Evolutionary conservation across 2,888 invertebrate species (phyloP), one percentile per base, ranked within the genome.

Genomic region (Hecatera dysodea): DNA sequence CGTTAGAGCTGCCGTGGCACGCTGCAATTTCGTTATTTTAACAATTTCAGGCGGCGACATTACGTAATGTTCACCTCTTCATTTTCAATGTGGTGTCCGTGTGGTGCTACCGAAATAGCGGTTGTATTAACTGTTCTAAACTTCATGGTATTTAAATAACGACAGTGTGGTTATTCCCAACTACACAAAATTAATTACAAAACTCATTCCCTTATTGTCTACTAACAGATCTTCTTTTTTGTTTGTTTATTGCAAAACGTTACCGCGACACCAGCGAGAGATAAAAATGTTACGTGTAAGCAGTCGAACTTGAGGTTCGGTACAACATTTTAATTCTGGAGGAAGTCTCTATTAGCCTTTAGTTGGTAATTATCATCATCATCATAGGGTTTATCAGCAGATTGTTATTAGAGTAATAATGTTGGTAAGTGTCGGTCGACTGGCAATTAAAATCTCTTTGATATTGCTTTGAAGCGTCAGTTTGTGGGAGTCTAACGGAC

Each of bases 371-470:
- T 86, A 88, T 87, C 83, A 80, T 81, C 77, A 84, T 86, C 79
- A 85, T 86, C 76, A 84, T 83, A 83, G 86, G 83, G 80, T 87
- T 87, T 82, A 85, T 86, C 74, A 73, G 81, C 73, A 82, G 77
- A 84, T 86, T 79, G 85, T 86, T 87, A 88, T 88, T 86, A 81
- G 81, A 85, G 82, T 86, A 85, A 89, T 88, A 87, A 88, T 88
- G 85, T 89, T 85, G 86, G 86, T 89, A 87, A 89, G 90, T 88
- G 86, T 87, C 86, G 90, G 90, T 88, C 84, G 87, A 88, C 83
- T 85, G 83, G 90, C 90, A 93, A 94, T 93, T 93, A 94, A 93
- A 92, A 91, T 88, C 87, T 89, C 91, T 93, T 93, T 92, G 90
- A 92, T 91, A 91, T 88, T 83, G 87, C 90, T 91, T 90, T 89